Base-by-base conservation (phyloP, 2,797 vertebrate species). In the Eutrigla gurnardus region DNA sequence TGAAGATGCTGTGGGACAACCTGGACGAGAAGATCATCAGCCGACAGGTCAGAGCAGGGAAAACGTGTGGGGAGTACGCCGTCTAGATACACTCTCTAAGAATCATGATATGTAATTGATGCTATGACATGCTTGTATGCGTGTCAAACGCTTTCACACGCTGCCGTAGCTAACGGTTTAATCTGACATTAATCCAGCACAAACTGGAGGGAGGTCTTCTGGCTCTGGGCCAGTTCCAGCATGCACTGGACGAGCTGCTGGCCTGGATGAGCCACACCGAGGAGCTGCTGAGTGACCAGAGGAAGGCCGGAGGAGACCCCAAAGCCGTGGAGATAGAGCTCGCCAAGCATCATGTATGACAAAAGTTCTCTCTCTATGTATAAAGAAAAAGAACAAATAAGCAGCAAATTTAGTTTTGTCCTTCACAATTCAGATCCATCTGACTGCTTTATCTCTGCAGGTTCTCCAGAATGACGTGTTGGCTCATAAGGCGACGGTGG, bases 271-370 rank as follows among this genome's bases (percentile, higher is more conserved):
- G 95, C 0, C 96, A 99, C 77, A 99, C 98, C 0, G 97, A 99
- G 88, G 97, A 97, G 47, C 91, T 98, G 83, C 96, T 99, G 15
- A 93, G 91, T 36, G 97, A 98, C 77, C 97, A 99, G 95, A 96
- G 95, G 90, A 94, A 97, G 46, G 94, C 96, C 39, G 96, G 96
- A 60, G 97, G 96, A 75, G 98, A 99, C 92, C 98, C 97, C 17
- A 99, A 99, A 93, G 96, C 97, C 87, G 97, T 99, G 53, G 98
- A 99, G 93, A 98, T 99, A 25, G 97, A 98, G 88, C 96, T 99
- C 2, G 98, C 98, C 84, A 99, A 99, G 82, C 98, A 99, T 90
- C 96, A 99, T 18, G 98, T 99, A 96, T 0, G 96, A 46, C n/a
- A 68, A 12, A 60, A 46, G 25, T 33, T 18, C 7, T 50, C 10